Percentiles rank a stretch among this genome's conserved stretches.
These are phyloP conservation scores for Entosphenus tridentatus DNA, from an alignment of 2,113 vertebrate genomes.

Conservation along the genomic window DNA sequence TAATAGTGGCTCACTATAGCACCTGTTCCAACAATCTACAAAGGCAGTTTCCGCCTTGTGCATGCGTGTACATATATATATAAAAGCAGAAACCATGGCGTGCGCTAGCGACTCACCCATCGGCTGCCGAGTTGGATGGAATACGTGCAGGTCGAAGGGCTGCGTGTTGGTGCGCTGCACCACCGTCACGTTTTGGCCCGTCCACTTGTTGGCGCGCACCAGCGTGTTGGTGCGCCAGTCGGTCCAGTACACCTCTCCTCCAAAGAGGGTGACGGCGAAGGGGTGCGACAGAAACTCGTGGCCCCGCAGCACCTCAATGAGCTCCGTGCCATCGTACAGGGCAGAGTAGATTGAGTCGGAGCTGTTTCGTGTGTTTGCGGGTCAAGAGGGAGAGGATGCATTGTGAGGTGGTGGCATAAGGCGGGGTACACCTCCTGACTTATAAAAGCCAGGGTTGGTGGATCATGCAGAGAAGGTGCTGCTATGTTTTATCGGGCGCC, in stretches of 20 bases:
- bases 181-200: constrained; percentile 72
- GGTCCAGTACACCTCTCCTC: constrained; percentile 90
- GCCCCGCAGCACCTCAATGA: constrained; percentile 83
- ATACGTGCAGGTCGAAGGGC: constrained; percentile 89
- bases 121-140: constrained; percentile 79
- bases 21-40: too few species aligned
- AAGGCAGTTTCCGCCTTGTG: too few species aligned
- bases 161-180: constrained; percentile 92
- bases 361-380: constrained; percentile 19
- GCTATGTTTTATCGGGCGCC: too few species aligned
- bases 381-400: too few species aligned
- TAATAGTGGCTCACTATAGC: too few species aligned
- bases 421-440: neutral
- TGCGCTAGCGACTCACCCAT: constrained; percentile 32
- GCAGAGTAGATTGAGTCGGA: constrained; percentile 93
- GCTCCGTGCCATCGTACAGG: constrained; percentile 59
- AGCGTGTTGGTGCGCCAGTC: constrained; percentile 92
- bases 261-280: constrained; percentile 78
- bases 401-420: neutral
- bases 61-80: too few species aligned
- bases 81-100: neutral
- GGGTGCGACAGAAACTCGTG: constrained; percentile 88
- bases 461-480: too few species aligned
- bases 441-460: neutral
- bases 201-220: constrained; percentile 97